phyloP scores from a whole-genome alignment of 2,113 vertebrate genomes.

The Ceratotherium simum region DNA sequence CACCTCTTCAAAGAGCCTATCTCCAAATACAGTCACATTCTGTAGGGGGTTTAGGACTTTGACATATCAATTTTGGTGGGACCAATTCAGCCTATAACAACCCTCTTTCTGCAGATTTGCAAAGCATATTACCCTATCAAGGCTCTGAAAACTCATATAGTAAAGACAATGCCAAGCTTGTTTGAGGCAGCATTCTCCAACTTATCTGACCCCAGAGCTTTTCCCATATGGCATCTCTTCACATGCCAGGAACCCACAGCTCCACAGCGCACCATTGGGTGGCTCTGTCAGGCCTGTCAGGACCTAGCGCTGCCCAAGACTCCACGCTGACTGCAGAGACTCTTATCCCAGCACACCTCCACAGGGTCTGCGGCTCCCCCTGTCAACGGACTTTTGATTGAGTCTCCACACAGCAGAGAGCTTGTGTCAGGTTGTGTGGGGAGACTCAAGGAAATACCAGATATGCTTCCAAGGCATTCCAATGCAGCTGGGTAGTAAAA shows the following conservation, averaged over 20 bases:
- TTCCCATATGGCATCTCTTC: background rate
- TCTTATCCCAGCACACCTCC: background rate
- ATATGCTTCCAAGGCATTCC: background rate
- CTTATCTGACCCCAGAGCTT: background rate
- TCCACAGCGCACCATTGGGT: accelerated
- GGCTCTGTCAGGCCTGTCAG: background rate
- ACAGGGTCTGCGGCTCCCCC: background rate
- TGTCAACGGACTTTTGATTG: background rate
- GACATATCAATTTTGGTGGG: background rate
- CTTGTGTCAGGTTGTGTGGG: no score
- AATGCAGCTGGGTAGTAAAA: background rate
- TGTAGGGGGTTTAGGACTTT: background rate
- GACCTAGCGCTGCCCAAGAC: background rate
- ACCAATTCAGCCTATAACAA: background rate
- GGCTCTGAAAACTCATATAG: background rate
- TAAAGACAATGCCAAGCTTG: background rate
- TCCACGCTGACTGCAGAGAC: background rate
- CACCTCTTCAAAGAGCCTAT: background rate
- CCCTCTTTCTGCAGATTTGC: background rate
- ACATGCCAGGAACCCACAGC: background rate
- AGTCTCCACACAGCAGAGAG: background rate
- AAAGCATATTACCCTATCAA: background rate
- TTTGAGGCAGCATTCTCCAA: background rate
- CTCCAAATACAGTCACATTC: background rate
- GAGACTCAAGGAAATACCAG: background rate